Base-by-base conservation (phyloP, 2,113 vertebrate species). In the Mastomys coucha region DNA sequence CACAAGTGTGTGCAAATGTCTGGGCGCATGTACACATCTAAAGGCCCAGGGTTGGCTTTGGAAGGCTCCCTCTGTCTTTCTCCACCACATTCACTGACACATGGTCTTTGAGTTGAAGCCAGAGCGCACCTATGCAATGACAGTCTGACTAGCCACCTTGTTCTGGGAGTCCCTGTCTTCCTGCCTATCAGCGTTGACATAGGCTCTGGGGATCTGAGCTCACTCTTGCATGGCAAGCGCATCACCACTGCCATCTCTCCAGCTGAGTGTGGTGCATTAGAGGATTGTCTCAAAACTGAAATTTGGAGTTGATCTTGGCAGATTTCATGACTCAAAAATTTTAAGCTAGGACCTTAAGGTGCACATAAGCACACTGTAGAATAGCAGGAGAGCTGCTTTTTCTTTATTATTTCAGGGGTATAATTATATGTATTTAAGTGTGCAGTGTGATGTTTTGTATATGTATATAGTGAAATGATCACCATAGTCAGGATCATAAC, bases 291-390 rank as follows among this genome's bases (percentile, higher is more conserved):
- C 69, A 70, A 17, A 70, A 70, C n/a, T 89, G 60, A 87, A 82
- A 91, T 81, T 67, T 84, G 53, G 89, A 39, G 53, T 93, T 92
- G 49, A 39, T 75, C 42, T 73, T 94, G 39, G 78, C 93, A 81
- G 56, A 93, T 91, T 67, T 67, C 11, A 67, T 67, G 28, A 67
- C 65, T 67, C 11, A 67, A 13, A 31, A 12, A 31, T 67, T 67
- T 67, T 67, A 67, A 67, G 28, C 28, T 28, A 67, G 65, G 65
- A 31, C 65, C 81, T 88, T 93, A 88, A 91, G n/a, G 51, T 60
- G 2, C 16, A 72, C 39, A 22, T 49, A 89, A 93, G 89, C 39
- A 42, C 28, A 60, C 33, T 92, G 63, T 5, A 93, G 49, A 89
- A 88, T 49, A 58, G 17, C 36, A 4, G 67, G 45, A 95, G 22